phyloP scores from a whole-genome alignment of 1,140 invertebrate species.

The Pectinophora gossypiella region DNA sequence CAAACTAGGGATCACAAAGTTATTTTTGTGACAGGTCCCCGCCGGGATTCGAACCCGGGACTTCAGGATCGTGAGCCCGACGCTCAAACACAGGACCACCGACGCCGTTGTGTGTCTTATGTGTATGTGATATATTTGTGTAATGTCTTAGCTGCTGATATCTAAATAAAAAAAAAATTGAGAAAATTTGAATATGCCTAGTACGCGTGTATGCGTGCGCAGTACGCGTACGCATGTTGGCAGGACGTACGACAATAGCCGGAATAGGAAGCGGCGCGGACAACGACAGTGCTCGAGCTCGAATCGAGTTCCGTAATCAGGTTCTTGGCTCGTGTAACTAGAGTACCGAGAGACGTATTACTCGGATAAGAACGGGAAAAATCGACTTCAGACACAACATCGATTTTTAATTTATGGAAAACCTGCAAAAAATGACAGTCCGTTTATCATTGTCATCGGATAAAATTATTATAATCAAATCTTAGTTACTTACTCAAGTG shows the following conservation, averaged over 20 bases:
- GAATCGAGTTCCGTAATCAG: constrained; percentile 59
- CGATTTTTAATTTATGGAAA: background rate
- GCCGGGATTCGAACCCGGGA: too few relatives aligned
- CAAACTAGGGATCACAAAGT: too few relatives aligned
- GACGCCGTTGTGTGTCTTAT: background rate
- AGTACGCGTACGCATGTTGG: constrained; percentile 47
- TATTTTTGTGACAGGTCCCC: too few relatives aligned
- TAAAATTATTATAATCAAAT: background rate
- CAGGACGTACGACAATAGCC: constrained; percentile 70
- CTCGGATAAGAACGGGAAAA: background rate
- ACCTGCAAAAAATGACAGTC: background rate
- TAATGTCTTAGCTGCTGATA: background rate
- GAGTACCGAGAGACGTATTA: constrained; percentile 6
- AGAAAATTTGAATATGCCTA: background rate
- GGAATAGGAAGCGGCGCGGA: constrained; percentile 59
- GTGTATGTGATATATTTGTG: background rate
- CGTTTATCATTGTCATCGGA: background rate
- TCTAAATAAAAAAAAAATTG: background rate
- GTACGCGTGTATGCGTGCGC: constrained; percentile 16
- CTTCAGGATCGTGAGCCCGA: too few relatives aligned
- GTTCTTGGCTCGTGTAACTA: constrained; percentile 44
- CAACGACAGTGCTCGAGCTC: constrained; percentile 45
- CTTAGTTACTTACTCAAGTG: background rate
- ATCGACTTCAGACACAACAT: background rate
- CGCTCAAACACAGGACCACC: background rate